Base-by-base conservation (phyloP, 2,888 invertebrate species). In the Camptogramma bilineatum region DNA sequence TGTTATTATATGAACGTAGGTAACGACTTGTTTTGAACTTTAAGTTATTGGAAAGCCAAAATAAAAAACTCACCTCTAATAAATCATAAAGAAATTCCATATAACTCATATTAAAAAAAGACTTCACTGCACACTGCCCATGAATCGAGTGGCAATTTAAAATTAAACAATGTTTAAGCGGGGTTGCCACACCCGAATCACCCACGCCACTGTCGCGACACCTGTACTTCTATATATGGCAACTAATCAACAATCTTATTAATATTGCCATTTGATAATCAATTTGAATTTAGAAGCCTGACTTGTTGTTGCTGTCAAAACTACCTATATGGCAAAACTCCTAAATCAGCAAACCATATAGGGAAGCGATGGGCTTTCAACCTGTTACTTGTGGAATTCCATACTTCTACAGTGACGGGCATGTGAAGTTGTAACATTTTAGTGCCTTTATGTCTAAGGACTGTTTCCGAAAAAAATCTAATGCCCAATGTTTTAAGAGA, bases 21-120 rank as follows among this genome's bases (percentile, higher is more conserved):
- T n/a, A n/a, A n/a, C n/a, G n/a, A n/a, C n/a, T n/a, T n/a, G n/a
- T n/a, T n/a, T n/a, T n/a, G n/a, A n/a, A n/a, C n/a, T n/a, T n/a
- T n/a, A n/a, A n/a, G n/a, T n/a, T n/a, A n/a, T n/a, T n/a, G n/a
- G n/a, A n/a, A n/a, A n/a, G n/a, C n/a, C n/a, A n/a, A n/a, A n/a
- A n/a, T n/a, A n/a, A 50, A 55, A 59, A 55, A 55, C 87, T 80
- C 69, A 90, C 91, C 90, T 92, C 88, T 16, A 91, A 73, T 31
- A 91, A 77, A 69, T 90, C 91, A 72, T 91, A 89, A 17, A 91
- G 78, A 71, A 90, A 90, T 58, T 89, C 88, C 68, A 91, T 87
- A 75, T 90, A 90, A 77, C 85, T 87, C 88, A 91, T 91, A 62
- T 69, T 82, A 59, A 62, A 68, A 71, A 75, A 63, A 68, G 64